Base-by-base conservation (phyloP, 2,888 invertebrate species). In the Thymelicus sylvestris region DNA sequence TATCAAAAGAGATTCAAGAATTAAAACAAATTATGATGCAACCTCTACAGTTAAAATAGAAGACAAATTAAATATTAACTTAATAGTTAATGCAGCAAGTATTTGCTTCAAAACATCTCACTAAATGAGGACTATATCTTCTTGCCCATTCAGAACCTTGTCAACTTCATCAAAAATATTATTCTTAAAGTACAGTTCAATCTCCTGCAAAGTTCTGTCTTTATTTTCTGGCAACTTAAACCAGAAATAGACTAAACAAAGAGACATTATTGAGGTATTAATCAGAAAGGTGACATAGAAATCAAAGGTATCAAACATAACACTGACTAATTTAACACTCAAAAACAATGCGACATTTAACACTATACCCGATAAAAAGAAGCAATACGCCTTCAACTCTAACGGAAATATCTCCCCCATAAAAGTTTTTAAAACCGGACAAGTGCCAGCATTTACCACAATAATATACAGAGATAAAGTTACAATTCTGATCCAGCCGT, bases 211-310 rank as follows among this genome's bases (percentile, higher is more conserved):
- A n/a, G 79, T 81, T 59, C 76, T 76, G 0, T 79, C 80, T 67
- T 79, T 82, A 0, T 82, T 83, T 74, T 83, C 82, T 0, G 82
- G 81, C 66, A 83, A 66, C 64, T 74, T 74, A n/a, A 76, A 13
- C 78, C 80, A 82, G 6, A 81, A 63, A 57, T 77, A 80, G 1
- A 67, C 55, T 0, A 81, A 59, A 71, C 81, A 80, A 3, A 76
- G 4, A 7, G 76, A 75, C 7, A 76, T 72, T 0, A 80, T 50
- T 0, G 39, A 55, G 2, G 77, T 75, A 66, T 81, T 77, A 6
- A 81, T 55, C 10, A 80, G 67, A 67, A 83, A 82, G 10, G 79
- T 74, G 10, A 83, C 81, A 61, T 81, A 77, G 59, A 79, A 81
- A 0, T 80, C 80, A 8, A 82, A 77, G 0, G 44, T 8, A 7